A percentile compares a stretch with the other conserved stretches of the same genome.
Conservation (phyloP, 2,888 invertebrate genomes). For the Desoria tigrina region DNA sequence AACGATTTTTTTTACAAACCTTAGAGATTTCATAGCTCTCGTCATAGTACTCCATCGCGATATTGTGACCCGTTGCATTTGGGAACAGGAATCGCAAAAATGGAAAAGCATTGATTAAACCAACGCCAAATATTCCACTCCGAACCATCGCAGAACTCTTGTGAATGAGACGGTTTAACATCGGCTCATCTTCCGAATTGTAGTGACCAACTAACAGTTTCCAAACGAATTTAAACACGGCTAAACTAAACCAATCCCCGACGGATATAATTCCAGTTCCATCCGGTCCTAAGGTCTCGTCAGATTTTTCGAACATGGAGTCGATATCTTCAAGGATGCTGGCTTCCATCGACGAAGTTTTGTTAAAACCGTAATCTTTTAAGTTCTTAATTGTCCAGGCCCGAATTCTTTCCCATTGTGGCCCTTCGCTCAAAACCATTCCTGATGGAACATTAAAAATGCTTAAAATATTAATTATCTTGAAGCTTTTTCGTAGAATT, state of each 20-base stretch:
- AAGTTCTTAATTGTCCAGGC: background rate
- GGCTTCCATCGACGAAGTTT: background rate
- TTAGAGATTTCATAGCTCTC: too few species aligned
- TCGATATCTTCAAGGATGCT: background rate
- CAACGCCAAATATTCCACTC: background rate
- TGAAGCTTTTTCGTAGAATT: too few species aligned
- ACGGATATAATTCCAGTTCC: background rate
- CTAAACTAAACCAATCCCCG: background rate
- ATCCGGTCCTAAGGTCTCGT: background rate
- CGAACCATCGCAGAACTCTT: background rate
- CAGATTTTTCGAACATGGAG: background rate
- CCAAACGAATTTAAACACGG: background rate
- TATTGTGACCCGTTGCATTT: background rate
- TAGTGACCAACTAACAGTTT: background rate
- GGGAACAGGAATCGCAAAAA: background rate
- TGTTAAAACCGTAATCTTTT: background rate
- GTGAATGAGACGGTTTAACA: background rate
- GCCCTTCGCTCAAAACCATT: background rate
- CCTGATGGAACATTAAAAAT: too few species aligned
- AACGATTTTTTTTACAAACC: too few species aligned
- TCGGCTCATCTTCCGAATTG: background rate
- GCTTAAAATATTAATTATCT: too few species aligned
- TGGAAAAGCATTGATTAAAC: background rate
- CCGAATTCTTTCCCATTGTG: background rate
- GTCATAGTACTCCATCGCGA: background rate